phyloP scores from a whole-genome alignment of 1,140 invertebrate genomes.

The Neodiprion fabricii region DNA sequence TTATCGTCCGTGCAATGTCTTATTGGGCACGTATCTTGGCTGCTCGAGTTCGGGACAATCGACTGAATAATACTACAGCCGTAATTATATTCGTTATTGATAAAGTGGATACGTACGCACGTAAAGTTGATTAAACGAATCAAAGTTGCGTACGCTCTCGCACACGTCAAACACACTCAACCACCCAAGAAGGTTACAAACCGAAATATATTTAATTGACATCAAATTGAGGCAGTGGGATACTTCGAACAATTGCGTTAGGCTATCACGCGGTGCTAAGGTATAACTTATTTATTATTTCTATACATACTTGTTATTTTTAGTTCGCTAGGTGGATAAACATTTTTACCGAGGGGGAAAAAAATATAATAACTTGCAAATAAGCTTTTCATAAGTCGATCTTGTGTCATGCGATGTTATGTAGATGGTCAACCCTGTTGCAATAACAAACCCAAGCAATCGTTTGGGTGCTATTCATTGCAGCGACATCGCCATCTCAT shows the following conservation, averaged over 20 bases:
- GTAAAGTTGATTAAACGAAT: not conserved
- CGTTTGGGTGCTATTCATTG: too few species aligned
- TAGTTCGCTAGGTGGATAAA: conserved; percentile 1
- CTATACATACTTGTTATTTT: not conserved
- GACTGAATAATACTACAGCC: too few species aligned
- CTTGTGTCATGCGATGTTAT: not conserved
- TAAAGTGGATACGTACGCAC: not conserved
- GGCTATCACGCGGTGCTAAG: not conserved
- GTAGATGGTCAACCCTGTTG: too few species aligned
- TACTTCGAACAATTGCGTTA: not conserved
- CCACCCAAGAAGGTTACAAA: not conserved
- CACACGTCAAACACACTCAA: not conserved
- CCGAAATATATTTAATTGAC: not conserved
- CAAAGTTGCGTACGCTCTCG: not conserved
- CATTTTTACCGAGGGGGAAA: not conserved
- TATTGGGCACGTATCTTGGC: not conserved
- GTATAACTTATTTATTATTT: not conserved
- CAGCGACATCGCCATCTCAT: too few species aligned
- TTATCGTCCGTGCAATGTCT: not conserved
- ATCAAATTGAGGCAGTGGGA: not conserved
- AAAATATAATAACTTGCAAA: not conserved
- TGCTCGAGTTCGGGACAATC: too few species aligned
- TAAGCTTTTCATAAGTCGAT: not conserved
- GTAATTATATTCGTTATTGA: too few species aligned
- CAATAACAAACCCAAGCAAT: too few species aligned